These are phyloP conservation scores for Drosophila pruinosa DNA, from an alignment of 1,140 invertebrate genomes.

Conservation along the genomic window DNA sequence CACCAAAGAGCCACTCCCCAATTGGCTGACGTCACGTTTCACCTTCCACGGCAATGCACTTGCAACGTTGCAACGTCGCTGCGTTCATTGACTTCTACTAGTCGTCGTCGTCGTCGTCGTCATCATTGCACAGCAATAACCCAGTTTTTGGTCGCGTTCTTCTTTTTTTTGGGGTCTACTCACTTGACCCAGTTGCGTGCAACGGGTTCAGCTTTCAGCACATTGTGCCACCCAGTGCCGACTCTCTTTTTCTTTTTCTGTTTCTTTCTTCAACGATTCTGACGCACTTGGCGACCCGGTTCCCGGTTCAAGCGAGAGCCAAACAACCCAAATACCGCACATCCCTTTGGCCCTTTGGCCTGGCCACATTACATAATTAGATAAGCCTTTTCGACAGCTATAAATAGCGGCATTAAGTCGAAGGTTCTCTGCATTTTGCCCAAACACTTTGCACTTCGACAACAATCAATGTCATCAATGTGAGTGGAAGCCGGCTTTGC, in stretches of 20 bases:
- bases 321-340: conserved; percentile 33
- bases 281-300: conserved; percentile 68
- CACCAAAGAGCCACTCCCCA: neutral
- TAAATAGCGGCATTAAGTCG: neutral
- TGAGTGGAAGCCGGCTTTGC: neutral
- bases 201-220: conserved; percentile 34
- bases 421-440: neutral
- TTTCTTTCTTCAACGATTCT: conserved; percentile 57
- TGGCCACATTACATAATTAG: neutral
- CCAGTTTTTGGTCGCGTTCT: conserved; percentile 63
- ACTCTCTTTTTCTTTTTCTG: conserved; percentile 29
- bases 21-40: conserved; percentile 68
- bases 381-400: conserved; percentile 1
- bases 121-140: conserved; percentile 51
- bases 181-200: conserved; percentile 56
- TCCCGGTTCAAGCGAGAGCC: conserved; percentile 12
- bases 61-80: conserved; percentile 32
- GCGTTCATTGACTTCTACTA: conserved; percentile 64
- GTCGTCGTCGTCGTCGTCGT: conserved; percentile 18
- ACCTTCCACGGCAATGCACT: conserved; percentile 76
- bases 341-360: neutral
- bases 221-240: conserved; percentile 29
- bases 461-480: neutral
- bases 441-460: too few relatives aligned
- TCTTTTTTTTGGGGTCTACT: conserved; percentile 56